Percentiles rank a stretch among this genome's conserved stretches.
phyloP scores from a whole-genome alignment of 64 coral and sea anemone species.

The Actinia tenebrosa region DNA sequence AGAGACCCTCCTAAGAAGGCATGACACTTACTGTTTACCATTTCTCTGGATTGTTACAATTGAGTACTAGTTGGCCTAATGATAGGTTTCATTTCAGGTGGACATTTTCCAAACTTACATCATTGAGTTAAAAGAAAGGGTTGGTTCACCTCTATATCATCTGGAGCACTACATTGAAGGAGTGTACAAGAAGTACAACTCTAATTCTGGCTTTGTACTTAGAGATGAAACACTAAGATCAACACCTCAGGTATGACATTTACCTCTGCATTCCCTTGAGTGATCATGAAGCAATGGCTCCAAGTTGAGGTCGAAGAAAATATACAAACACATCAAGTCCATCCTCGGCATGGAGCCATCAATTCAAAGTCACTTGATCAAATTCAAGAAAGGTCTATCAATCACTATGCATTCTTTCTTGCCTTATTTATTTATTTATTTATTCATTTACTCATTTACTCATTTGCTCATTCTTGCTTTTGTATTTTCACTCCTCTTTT shows the following conservation, averaged over 20 bases:
- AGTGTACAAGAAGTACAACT: conserved; percentile 98
- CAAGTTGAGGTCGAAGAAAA: too few species aligned
- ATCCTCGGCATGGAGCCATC: too few species aligned
- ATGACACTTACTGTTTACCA: not conserved
- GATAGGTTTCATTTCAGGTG: conserved; percentile 47
- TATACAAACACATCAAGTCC: too few species aligned
- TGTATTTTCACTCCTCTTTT: not conserved
- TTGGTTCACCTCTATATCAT: conserved; percentile 82
- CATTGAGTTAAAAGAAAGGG: conserved; percentile 89
- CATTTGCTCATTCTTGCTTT: not conserved
- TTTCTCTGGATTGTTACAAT: not conserved
- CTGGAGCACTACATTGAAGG: conserved; percentile 98
- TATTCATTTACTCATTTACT: not conserved
- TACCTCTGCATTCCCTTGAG: too few species aligned
- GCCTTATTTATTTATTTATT: not conserved
- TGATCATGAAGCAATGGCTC: too few species aligned
- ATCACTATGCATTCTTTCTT: not conserved
- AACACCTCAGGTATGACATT: conserved; percentile 71
- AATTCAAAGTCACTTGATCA: too few species aligned
- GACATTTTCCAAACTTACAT: conserved; percentile 96
- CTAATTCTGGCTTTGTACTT: conserved; percentile 90
- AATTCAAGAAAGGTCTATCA: not conserved
- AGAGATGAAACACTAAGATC: conserved; percentile 85
- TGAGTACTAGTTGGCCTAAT: not conserved
- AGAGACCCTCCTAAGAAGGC: conserved; percentile 95